phyloP scores from a whole-genome alignment of 2,888 invertebrate genomes.

The Dasypogon diadema region DNA sequence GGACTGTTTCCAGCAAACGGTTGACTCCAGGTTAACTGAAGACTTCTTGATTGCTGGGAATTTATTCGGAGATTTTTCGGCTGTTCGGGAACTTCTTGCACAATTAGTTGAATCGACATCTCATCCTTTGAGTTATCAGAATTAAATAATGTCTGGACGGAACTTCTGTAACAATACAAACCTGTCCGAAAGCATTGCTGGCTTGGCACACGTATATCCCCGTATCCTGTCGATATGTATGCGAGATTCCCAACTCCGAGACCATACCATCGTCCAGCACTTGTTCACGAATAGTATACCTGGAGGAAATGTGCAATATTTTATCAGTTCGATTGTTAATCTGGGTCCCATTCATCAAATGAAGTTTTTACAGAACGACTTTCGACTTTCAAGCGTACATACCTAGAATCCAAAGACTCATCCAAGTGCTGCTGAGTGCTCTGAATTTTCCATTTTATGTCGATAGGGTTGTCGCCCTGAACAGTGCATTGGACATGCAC shows the following conservation, averaged over 20 bases:
- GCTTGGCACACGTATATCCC: constrained; percentile 90
- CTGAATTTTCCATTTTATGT: constrained; percentile 83
- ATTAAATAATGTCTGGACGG: background rate
- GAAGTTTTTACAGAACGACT: background rate
- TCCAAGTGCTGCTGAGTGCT: constrained; percentile 79
- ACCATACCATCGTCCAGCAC: constrained; percentile 83
- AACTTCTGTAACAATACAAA: constrained; percentile 61
- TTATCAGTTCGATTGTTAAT: constrained; percentile 23
- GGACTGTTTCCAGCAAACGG: constrained; percentile 92
- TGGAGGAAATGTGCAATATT: constrained; percentile 59
- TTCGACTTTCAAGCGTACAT: constrained; percentile 49
- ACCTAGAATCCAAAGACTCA: constrained; percentile 79
- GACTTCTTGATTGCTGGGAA: constrained; percentile 85
- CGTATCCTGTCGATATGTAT: constrained; percentile 89
- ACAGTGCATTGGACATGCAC: constrained; percentile 89
- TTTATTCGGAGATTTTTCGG: constrained; percentile 87
- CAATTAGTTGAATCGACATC: constrained; percentile 89
- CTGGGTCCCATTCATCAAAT: background rate
- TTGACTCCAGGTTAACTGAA: constrained; percentile 89
- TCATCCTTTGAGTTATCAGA: constrained; percentile 72
- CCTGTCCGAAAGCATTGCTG: constrained; percentile 91
- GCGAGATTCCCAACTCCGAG: constrained; percentile 85
- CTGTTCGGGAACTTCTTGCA: constrained; percentile 92
- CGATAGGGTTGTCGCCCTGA: constrained; percentile 88
- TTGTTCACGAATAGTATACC: constrained; percentile 82